Evolutionary conservation across 2,888 invertebrate genomes (phyloP).

Genomic region (Meghimatium bilineatum): DNA sequence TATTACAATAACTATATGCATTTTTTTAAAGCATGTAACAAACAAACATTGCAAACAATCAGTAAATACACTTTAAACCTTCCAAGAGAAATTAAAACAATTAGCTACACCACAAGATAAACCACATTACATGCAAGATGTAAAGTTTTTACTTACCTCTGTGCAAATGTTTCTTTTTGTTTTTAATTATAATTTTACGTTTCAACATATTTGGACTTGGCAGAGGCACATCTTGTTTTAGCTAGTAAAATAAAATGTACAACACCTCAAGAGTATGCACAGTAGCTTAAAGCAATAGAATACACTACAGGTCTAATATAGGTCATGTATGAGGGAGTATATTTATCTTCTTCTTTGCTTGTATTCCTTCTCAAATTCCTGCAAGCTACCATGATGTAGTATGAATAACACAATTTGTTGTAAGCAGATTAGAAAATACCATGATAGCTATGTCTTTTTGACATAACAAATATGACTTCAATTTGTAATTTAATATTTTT

Average conservation of each 20-base stretch:
- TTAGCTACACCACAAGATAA: neutral
- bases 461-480: too few species aligned
- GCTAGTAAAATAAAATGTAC: conserved; percentile 71
- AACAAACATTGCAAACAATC: neutral
- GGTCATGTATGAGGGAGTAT: too few species aligned
- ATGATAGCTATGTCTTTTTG: too few species aligned
- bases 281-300: neutral
- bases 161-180: conserved; percentile 82
- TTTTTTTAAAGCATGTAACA: too few species aligned
- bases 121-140: neutral
- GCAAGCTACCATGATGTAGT: too few species aligned
- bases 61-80: neutral
- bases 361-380: too few species aligned
- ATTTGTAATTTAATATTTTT: too few species aligned
- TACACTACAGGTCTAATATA: too few species aligned
- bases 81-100: neutral
- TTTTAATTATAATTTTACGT: conserved; percentile 96
- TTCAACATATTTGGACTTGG: conserved; percentile 90
- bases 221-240: conserved; percentile 85
- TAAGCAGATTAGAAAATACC: too few species aligned
- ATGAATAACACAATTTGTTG: too few species aligned
- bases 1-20: too few species aligned
- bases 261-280: neutral
- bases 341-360: too few species aligned
- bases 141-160: conserved; percentile 56